Conservation (phyloP, 2,113 vertebrate species). For the Callaeas wilsoni region DNA sequence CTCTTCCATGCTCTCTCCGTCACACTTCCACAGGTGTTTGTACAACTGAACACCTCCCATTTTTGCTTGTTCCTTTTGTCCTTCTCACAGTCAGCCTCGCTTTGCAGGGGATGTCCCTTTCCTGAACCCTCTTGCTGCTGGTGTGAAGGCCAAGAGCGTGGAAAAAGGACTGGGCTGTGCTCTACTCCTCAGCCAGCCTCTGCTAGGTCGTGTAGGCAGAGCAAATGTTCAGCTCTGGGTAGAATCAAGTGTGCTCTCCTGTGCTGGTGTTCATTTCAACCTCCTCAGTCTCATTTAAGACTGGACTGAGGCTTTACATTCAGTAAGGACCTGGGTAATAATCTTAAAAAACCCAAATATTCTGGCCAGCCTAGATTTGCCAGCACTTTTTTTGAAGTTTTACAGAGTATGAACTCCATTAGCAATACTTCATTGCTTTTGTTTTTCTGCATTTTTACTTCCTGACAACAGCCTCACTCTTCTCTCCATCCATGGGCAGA, state of each 20-base stretch:
- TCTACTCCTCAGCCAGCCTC: background rate
- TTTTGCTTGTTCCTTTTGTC: background rate
- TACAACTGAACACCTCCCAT: background rate
- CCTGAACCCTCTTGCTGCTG: background rate
- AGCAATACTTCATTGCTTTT: background rate
- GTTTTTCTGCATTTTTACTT: background rate
- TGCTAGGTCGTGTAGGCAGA: background rate
- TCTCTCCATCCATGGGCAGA: fast-evolving
- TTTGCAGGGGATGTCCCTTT: background rate
- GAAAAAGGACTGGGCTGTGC: background rate
- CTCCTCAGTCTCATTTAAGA: background rate
- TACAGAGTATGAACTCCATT: background rate
- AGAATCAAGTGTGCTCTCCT: background rate
- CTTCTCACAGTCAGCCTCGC: background rate
- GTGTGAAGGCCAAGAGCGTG: background rate
- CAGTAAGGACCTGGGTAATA: background rate
- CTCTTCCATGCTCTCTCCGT: background rate
- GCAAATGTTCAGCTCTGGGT: background rate
- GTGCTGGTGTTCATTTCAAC: background rate
- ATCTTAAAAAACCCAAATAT: too few relatives aligned
- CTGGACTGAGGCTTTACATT: background rate
- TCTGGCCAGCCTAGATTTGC: background rate
- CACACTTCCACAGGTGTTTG: background rate
- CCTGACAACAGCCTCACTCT: background rate
- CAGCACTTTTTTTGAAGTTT: background rate